Percentiles rank a stretch among this genome's conserved stretches.
These are phyloP conservation scores for Amphipoea oculea DNA, from an alignment of 2,888 invertebrate genomes.

Conservation along the genomic window DNA sequence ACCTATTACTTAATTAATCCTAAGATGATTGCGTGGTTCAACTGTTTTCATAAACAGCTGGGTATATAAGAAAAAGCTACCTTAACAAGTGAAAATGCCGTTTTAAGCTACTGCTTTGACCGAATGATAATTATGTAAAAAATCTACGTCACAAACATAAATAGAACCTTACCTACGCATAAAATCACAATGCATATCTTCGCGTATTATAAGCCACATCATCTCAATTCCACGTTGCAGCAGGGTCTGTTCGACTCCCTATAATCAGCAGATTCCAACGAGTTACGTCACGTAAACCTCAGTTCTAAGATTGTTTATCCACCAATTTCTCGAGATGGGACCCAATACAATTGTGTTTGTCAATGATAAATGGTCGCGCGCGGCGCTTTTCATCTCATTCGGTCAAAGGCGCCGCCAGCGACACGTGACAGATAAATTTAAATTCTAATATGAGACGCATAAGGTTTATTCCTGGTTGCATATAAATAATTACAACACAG, in stretches of 20 bases:
- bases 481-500: slow-evolving; percentile 87
- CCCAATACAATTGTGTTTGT: slow-evolving; percentile 90
- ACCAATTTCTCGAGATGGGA: slow-evolving; percentile 87
- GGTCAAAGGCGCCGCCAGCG: slow-evolving; percentile 86
- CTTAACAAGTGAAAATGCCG: neutral
- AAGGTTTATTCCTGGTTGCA: slow-evolving; percentile 70
- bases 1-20: no score
- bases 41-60: neutral
- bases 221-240: slow-evolving; percentile 28
- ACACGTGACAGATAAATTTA: slow-evolving; percentile 65
- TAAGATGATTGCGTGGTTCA: neutral
- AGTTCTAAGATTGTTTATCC: slow-evolving; percentile 87
- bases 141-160: neutral
- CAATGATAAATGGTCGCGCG: slow-evolving; percentile 90
- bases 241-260: slow-evolving; percentile 52
- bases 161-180: neutral
- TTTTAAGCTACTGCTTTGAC: neutral
- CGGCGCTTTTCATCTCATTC: slow-evolving; percentile 88
- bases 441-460: slow-evolving; percentile 58
- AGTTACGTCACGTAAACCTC: slow-evolving; percentile 78
- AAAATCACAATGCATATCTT: slow-evolving; percentile 12
- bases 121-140: neutral
- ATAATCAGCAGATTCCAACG: slow-evolving; percentile 66
- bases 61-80: neutral
- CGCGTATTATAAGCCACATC: slow-evolving; percentile 26